Conservation (phyloP, 2,888 invertebrate genomes). For the Argyresthia goedartella region DNA sequence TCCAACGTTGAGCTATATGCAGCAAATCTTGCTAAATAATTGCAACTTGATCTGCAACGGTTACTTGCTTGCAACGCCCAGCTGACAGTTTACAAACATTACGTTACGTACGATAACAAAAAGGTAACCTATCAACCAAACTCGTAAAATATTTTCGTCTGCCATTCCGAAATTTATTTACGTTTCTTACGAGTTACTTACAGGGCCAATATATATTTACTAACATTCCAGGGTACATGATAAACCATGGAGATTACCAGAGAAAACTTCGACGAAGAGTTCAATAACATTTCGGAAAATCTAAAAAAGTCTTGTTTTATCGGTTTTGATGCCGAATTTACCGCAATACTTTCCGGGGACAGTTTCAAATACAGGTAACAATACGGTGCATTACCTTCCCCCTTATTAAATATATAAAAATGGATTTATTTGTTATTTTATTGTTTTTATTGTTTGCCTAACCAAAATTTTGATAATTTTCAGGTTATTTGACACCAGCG, state of each 20-base stretch:
- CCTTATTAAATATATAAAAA: not conserved
- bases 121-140: no score
- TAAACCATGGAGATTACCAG: constrained; percentile 74
- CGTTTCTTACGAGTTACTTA: no score
- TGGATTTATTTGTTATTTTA: not conserved
- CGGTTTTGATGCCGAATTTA: constrained; percentile 82
- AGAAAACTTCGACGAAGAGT: constrained; percentile 70
- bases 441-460: not conserved
- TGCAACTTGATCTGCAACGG: no score
- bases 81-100: no score
- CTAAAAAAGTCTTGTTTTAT: constrained; percentile 73
- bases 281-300: constrained; percentile 65
- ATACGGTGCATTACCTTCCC: constrained; percentile 5
- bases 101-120: no score
- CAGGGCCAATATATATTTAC: no score
- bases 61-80: no score
- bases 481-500: constrained; percentile 52
- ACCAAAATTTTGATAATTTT: constrained; percentile 15
- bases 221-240: not conserved
- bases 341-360: constrained; percentile 60
- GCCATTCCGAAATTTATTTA: no score
- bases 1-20: no score
- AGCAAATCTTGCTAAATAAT: no score
- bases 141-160: no score
- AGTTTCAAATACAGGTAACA: constrained; percentile 66